These are phyloP conservation scores for Actinopyga echinites DNA, from an alignment of 53 echinoderm and acorn worm species.

Conservation along the genomic window DNA sequence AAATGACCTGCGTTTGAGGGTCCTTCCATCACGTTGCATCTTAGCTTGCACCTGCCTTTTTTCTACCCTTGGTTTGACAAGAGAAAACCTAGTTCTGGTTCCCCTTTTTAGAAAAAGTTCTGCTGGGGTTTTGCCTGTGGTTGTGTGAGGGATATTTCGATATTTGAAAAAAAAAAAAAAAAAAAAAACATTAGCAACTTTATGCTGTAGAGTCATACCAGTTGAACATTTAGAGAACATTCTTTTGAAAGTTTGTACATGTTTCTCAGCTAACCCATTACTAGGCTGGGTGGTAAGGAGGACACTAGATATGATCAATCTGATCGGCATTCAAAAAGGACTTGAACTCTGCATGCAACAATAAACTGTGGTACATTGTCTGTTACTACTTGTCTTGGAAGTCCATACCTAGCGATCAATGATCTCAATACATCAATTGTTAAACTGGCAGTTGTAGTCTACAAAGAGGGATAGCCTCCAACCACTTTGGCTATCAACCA, in stretches of 20 bases:
- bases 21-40: too few relatives aligned
- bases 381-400: conserved; percentile 1
- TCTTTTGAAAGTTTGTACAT: neutral
- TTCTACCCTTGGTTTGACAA: neutral
- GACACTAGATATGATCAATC: neutral
- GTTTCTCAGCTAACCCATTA: neutral
- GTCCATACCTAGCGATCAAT: conserved; percentile 8
- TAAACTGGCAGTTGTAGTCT: neutral
- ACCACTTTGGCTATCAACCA: conserved; percentile 19
- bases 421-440: neutral
- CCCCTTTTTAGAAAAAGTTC: neutral
- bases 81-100: conserved; percentile 50
- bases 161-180: neutral
- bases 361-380: conserved; percentile 21
- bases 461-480: neutral
- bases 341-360: conserved; percentile 10
- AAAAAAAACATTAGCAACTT: neutral
- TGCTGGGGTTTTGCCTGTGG: conserved; percentile 44
- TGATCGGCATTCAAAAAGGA: neutral
- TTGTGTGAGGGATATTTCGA: conserved; percentile 46
- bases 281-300: conserved; percentile 15
- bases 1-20: neutral
- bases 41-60: too few relatives aligned
- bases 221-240: neutral
- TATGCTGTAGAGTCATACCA: neutral